Percentiles rank a stretch among this genome's conserved stretches.
Conservation (phyloP, 2,113 vertebrate species). For the Prionailurus viverrinus region DNA sequence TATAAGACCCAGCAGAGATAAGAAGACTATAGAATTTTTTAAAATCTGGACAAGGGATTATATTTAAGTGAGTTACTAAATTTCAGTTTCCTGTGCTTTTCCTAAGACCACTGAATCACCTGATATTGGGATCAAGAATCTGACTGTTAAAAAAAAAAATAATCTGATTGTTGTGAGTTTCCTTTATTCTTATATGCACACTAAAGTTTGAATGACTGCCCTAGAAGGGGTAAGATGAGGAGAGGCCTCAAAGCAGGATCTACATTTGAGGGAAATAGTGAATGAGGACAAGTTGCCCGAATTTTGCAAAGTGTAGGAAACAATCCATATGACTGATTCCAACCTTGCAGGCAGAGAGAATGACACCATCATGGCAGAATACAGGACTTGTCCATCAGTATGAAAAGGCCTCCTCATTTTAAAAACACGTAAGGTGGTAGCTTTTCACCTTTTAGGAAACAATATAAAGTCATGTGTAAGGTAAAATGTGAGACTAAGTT, state of each 20-base stretch:
- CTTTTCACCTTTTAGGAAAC: neutral
- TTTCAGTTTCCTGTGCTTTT: slow-evolving; percentile 18
- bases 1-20: neutral
- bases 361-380: neutral
- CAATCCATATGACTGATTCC: neutral
- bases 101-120: neutral
- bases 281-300: slow-evolving; percentile 29
- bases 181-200: neutral
- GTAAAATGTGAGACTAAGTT: slow-evolving; percentile 32
- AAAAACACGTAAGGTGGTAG: neutral
- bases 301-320: slow-evolving; percentile 20
- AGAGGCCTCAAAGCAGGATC: neutral
- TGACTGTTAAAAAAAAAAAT: neutral
- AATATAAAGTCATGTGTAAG: neutral
- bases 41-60: neutral
- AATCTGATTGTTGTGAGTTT: neutral
- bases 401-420: neutral
- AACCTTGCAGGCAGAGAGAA: neutral
- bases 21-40: neutral
- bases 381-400: neutral
- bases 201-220: neutral
- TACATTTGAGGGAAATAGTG: neutral
- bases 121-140: neutral
- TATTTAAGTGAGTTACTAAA: slow-evolving; percentile 39
- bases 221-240: neutral